Evolutionary conservation across 2,888 invertebrate species (phyloP).

Genomic region (Monochamus alternatus): DNA sequence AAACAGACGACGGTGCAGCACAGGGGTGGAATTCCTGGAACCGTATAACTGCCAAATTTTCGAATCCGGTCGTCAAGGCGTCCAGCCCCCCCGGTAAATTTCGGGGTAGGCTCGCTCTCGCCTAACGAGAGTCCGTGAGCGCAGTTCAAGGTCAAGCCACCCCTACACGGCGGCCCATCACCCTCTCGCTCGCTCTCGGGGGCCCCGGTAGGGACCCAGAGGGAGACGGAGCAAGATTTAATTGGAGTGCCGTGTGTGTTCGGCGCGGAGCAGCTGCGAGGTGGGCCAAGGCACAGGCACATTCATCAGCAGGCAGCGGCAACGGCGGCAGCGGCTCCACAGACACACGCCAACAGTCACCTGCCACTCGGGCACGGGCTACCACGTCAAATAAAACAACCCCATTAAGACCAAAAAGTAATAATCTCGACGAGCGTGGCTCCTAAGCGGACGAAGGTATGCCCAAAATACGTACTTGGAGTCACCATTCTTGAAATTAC

Average conservation of each 20-base stretch:
- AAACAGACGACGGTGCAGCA: neutral
- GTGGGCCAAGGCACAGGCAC: slow-evolving; percentile 63
- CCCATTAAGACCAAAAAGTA: slow-evolving; percentile 61
- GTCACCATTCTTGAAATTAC: too few species aligned
- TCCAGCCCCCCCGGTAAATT: slow-evolving; percentile 47
- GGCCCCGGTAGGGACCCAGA: slow-evolving; percentile 40
- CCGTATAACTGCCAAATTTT: slow-evolving; percentile 67
- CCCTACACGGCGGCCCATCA: slow-evolving; percentile 60
- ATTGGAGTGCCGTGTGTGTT: slow-evolving; percentile 51
- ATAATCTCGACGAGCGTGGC: slow-evolving; percentile 46
- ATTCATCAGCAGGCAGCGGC: slow-evolving; percentile 66
- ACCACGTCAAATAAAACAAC: slow-evolving; percentile 62
- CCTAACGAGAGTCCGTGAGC: slow-evolving; percentile 49
- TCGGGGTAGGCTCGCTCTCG: slow-evolving; percentile 45
- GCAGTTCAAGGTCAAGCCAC: slow-evolving; percentile 69
- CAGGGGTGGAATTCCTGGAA: slow-evolving; percentile 63
- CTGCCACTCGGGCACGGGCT: slow-evolving; percentile 66
- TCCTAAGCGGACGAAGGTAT: too few species aligned
- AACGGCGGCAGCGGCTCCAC: slow-evolving; percentile 61
- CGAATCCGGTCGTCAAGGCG: slow-evolving; percentile 63
- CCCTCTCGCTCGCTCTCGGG: slow-evolving; percentile 43
- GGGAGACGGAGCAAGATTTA: slow-evolving; percentile 55
- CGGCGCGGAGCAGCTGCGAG: slow-evolving; percentile 60
- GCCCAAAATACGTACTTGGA: too few species aligned
- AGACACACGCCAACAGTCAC: slow-evolving; percentile 74